These are phyloP conservation scores for Marronus borbonicus DNA, from an alignment of 2,888 invertebrate genomes.

Conservation along the genomic window DNA sequence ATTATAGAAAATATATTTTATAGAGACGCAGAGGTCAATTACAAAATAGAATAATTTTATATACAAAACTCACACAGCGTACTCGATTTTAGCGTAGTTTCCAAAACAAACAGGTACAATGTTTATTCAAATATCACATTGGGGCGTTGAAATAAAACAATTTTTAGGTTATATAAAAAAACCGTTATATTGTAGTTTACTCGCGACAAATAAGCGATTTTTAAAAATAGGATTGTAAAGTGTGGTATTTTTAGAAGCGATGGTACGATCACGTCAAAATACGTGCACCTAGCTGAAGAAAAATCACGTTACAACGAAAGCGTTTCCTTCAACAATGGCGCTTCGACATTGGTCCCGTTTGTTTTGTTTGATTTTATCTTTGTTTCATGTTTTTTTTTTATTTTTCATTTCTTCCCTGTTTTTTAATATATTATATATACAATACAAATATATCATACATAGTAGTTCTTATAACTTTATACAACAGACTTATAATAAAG, in stretches of 20 bases:
- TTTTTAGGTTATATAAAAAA: constrained; percentile 30
- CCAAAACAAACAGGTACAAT: constrained; percentile 35
- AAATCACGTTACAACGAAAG: constrained; percentile 29
- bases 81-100: background rate
- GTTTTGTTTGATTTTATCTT: constrained; percentile 60
- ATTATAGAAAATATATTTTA: constrained; percentile 35
- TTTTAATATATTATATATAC: constrained; percentile 48
- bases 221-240: constrained; percentile 21
- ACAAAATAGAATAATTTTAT: constrained; percentile 30
- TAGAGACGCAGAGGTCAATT: constrained; percentile 9
- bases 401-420: constrained; percentile 68
- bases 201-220: background rate
- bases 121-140: constrained; percentile 26
- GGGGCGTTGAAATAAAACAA: constrained; percentile 39
- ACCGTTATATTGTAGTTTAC: constrained; percentile 20
- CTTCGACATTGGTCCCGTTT: constrained; percentile 50
- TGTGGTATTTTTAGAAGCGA: constrained; percentile 25
- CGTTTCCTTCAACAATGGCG: constrained; percentile 8
- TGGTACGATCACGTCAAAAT: background rate
- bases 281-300: background rate
- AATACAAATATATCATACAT: constrained; percentile 68
- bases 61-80: constrained; percentile 19
- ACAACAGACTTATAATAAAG: constrained; percentile 66
- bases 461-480: constrained; percentile 67
- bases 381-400: constrained; percentile 66